Evolutionary conservation across 2,888 invertebrate genomes (phyloP), one percentile per base, ranked within the genome.

Genomic region (Imbricaverruca yamaguchii): DNA sequence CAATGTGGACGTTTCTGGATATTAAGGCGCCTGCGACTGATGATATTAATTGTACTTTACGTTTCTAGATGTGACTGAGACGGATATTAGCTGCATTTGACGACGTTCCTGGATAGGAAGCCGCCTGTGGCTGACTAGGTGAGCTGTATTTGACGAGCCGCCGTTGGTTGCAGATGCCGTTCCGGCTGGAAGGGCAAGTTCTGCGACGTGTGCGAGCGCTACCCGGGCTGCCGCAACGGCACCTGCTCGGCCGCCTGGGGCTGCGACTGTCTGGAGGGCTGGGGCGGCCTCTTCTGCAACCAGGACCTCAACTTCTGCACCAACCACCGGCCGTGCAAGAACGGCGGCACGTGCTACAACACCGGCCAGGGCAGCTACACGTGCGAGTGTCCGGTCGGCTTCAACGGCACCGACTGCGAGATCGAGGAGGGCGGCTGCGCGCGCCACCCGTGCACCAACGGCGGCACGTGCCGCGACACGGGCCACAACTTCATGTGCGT

Each of bases 261-360:
- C 87, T 98, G 98, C 89, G 92, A 93, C 85, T 98, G 98, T 90
- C 91, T 95, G 87, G 97, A 97, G 89, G 98, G 98, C 84, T 98
- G 98, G 98, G 98, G 98, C 84, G 98, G 98, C 21, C 90, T 97
- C 83, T 96, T 97, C 90, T 98, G 98, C 90, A 97, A 98, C 89
- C 97, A 97, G 89, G 98, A 98, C 89, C 91, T 98, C 85, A 98
- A 98, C 90, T 98, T 95, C 90, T 98, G 98, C 90, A 98, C 97
- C 83, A 96, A 97, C 89, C 95, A 98, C 89, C 92, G 92, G 84
- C 97, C 97, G 61, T 97, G 97, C 89, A 91, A 91, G 85, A 96
- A 95, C 88, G 94, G 93, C 80, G 97, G 96, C 86, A 96, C 95
- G 85, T 98, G 98, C 89, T 94, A 94, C 88, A 98, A 98, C 90